These are phyloP conservation scores for Meteorus colon DNA, from an alignment of 2,888 invertebrate genomes.

Conservation along the genomic window DNA sequence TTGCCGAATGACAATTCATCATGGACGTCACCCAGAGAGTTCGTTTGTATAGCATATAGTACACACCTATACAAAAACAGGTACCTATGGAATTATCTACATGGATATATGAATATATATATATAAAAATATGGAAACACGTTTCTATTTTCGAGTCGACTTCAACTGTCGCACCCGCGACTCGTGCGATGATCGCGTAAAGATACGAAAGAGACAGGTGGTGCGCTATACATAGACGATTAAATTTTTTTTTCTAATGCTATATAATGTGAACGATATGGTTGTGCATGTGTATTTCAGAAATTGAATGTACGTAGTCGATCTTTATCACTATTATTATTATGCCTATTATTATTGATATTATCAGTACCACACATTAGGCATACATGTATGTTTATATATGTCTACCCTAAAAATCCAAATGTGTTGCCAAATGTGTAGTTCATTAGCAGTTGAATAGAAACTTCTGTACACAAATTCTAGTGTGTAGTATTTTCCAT, in stretches of 20 bases:
- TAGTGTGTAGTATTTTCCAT: no score
- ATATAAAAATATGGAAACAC: conserved; percentile 42
- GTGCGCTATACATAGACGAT: conserved; percentile 48
- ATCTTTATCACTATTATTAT: background rate
- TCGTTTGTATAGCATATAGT: conserved; percentile 39
- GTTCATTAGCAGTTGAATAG: no score
- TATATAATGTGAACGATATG: conserved; percentile 42
- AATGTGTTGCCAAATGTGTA: no score
- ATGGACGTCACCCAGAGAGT: conserved; percentile 47
- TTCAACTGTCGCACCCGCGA: conserved; percentile 44
- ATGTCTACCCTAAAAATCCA: no score
- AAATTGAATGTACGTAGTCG: conserved; percentile 38
- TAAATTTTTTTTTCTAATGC: conserved; percentile 46
- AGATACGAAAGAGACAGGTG: conserved; percentile 26
- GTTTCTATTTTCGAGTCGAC: conserved; percentile 48
- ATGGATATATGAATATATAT: conserved; percentile 47
- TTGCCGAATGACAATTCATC: conserved; percentile 24
- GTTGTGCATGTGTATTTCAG: conserved; percentile 35
- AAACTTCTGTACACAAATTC: no score
- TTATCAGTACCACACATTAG: background rate
- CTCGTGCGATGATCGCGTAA: conserved; percentile 38
- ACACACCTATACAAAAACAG: conserved; percentile 44
- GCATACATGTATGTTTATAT: no score
- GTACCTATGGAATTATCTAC: conserved; percentile 50
- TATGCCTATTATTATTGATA: no score